Conservation (phyloP, 2,888 invertebrate species). For the Rotaria sp. region DNA sequence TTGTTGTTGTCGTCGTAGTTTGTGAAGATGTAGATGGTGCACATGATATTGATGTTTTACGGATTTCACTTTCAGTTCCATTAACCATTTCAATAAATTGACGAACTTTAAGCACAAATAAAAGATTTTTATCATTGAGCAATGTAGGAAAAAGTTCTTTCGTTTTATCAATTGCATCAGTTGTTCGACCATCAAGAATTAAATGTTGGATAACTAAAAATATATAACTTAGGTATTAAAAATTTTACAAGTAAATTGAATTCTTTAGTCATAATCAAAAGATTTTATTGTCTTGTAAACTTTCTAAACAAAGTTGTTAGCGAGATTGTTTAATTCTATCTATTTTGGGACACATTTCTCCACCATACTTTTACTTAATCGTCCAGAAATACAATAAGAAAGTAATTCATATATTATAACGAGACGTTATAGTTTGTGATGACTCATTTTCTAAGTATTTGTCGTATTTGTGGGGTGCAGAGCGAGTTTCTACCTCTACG, state of each 20-base stretch:
- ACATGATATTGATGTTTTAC: neutral
- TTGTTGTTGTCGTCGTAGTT: neutral
- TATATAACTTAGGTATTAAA: conserved; percentile 45
- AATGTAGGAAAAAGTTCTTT: conserved; percentile 83
- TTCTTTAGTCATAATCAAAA: no score
- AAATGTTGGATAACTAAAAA: conserved; percentile 77
- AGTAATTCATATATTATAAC: no score
- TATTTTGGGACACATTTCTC: no score
- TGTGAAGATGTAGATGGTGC: neutral
- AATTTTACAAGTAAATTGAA: neutral
- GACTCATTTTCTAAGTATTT: no score
- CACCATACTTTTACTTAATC: no score
- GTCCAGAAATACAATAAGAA: no score
- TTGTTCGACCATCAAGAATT: conserved; percentile 83
- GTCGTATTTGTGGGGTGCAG: no score
- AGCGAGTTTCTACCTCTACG: no score
- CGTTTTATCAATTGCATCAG: conserved; percentile 85
- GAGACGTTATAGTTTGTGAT: no score
- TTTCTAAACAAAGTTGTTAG: no score
- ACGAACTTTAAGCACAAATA: conserved; percentile 89
- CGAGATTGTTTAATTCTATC: no score
- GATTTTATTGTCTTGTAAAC: no score
- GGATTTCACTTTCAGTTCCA: conserved; percentile 45
- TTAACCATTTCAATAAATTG: conserved; percentile 96
- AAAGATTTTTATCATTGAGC: conserved; percentile 79